Evolutionary conservation across 1,140 invertebrate species (phyloP).

Genomic region (Aphaenogaster floridana): DNA sequence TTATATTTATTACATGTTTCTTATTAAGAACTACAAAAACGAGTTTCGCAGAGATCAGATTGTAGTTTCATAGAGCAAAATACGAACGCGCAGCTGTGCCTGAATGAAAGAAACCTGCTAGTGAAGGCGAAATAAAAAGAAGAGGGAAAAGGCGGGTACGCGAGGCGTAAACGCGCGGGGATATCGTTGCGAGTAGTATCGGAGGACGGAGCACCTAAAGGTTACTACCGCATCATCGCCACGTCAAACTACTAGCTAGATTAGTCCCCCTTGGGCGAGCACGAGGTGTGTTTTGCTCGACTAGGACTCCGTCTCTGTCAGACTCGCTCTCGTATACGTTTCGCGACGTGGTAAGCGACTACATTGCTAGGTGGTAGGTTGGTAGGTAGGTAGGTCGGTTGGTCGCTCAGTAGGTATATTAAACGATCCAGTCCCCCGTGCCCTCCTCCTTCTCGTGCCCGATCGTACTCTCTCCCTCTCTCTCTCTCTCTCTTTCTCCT

Average conservation of each 20-base stretch:
- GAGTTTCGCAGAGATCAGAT: not conserved
- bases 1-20: too few species aligned
- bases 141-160: conserved; percentile 14
- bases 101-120: conserved; percentile 6
- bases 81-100: not conserved
- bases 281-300: conserved; percentile 80
- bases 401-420: conserved; percentile 81
- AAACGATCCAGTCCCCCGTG: conserved; percentile 81
- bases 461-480: conserved; percentile 22
- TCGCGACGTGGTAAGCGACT: conserved; percentile 79
- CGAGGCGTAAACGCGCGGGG: conserved; percentile 43
- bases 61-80: not conserved
- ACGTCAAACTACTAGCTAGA: conserved; percentile 81
- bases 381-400: conserved; percentile 78
- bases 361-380: conserved; percentile 77
- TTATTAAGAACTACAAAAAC: not conserved
- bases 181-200: conserved; percentile 62
- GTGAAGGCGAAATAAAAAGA: not conserved
- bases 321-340: conserved; percentile 68
- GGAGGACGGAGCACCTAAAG: conserved; percentile 71
- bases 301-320: conserved; percentile 64
- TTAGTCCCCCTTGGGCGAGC: conserved; percentile 82
- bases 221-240: conserved; percentile 83
- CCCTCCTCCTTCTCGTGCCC: conserved; percentile 49
- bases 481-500: conserved; percentile 9